A percentile compares a stretch with the other conserved stretches of the same genome.
These are phyloP conservation scores for Amphipoea oculea DNA, from an alignment of 2,888 invertebrate species.

Conservation along the genomic window DNA sequence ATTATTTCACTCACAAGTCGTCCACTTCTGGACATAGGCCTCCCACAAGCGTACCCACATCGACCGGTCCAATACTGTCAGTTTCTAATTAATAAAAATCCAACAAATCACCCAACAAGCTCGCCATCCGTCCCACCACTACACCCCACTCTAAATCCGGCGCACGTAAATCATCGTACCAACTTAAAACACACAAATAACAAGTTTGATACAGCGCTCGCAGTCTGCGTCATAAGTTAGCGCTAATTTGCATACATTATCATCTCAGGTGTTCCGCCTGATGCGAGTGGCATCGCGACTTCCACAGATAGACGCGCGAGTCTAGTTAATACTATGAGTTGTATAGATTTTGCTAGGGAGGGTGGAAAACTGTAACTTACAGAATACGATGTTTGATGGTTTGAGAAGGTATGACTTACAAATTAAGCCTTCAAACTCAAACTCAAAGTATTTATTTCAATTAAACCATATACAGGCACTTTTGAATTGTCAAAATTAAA, in stretches of 20 bases:
- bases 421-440: neutral
- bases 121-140: conserved; percentile 53
- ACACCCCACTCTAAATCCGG: conserved; percentile 74
- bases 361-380: neutral
- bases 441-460: no score
- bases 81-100: neutral
- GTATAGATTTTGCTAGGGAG: neutral
- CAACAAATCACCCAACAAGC: conserved; percentile 41
- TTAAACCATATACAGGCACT: no score
- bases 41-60: neutral
- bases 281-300: conserved; percentile 45
- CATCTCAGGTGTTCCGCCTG: conserved; percentile 85
- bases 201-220: conserved; percentile 88
- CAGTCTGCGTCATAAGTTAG: conserved; percentile 82
- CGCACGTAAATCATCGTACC: conserved; percentile 82
- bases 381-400: neutral
- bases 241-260: conserved; percentile 90
- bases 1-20: neutral
- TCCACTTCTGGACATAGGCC: neutral
- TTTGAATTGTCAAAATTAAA: no score
- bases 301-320: conserved; percentile 14
- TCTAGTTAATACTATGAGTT: conserved; percentile 13
- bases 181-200: conserved; percentile 84
- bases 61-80: neutral
- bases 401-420: neutral